These are phyloP conservation scores for Megamerina dolium DNA, from an alignment of 2,888 invertebrate species.

Conservation along the genomic window DNA sequence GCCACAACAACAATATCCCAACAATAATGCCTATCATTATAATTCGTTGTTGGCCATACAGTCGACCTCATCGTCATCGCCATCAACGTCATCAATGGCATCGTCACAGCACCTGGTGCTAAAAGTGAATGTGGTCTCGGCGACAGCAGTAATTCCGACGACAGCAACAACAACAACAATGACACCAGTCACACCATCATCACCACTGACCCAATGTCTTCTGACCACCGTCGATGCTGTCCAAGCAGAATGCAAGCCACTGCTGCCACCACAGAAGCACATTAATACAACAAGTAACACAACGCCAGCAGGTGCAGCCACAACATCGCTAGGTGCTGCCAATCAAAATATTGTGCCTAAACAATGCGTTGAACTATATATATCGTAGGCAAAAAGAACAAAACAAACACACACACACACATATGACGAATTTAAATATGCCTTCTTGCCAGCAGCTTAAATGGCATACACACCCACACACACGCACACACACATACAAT, in stretches of 20 bases:
- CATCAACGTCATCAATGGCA: slow-evolving; percentile 14
- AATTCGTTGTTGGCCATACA: slow-evolving; percentile 10
- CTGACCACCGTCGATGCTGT: slow-evolving; percentile 29
- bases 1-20: slow-evolving; percentile 9
- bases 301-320: slow-evolving; percentile 8
- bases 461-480: too few species aligned
- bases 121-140: slow-evolving; percentile 3
- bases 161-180: neutral
- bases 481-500: too few species aligned
- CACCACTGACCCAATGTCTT: slow-evolving; percentile 8
- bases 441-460: too few species aligned
- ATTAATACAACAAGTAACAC: slow-evolving; percentile 12
- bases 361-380: slow-evolving; percentile 39
- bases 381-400: slow-evolving; percentile 13
- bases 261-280: neutral
- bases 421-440: too few species aligned
- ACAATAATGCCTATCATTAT: too few species aligned
- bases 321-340: slow-evolving; percentile 8
- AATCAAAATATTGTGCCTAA: slow-evolving; percentile 20
- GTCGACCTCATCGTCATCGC: slow-evolving; percentile 6
- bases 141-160: slow-evolving; percentile 1
- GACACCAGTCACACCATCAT: slow-evolving; percentile 14
- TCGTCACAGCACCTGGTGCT: slow-evolving; percentile 4
- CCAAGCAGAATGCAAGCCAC: slow-evolving; percentile 11
- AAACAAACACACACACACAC: too few species aligned